phyloP scores from a whole-genome alignment of 2,888 invertebrate genomes.

The Epinotia brunnichana region DNA sequence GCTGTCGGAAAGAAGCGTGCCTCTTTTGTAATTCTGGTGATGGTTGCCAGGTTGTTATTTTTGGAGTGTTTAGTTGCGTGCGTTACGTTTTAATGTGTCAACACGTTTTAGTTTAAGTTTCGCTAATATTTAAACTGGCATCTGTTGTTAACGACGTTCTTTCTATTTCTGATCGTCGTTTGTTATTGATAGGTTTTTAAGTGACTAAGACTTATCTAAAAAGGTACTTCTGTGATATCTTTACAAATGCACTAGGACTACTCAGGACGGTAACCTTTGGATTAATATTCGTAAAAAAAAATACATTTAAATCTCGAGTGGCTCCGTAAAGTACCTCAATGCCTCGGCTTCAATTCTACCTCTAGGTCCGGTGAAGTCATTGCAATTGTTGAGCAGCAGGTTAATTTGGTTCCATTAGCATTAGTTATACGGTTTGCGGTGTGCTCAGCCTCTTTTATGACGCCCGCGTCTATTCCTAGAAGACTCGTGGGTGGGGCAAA shows the following conservation, averaged over 20 bases:
- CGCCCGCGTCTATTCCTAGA: conserved; percentile 68
- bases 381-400: conserved; percentile 58
- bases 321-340: background rate
- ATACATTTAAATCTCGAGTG: background rate
- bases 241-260: too few species aligned
- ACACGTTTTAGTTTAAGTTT: conserved; percentile 52
- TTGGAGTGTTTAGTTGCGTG: conserved; percentile 61
- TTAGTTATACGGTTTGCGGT: conserved; percentile 65
- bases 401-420: conserved; percentile 70
- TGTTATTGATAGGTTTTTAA: conserved; percentile 7
- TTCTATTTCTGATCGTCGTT: conserved; percentile 47
- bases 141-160: conserved; percentile 22
- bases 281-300: background rate
- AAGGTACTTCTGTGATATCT: background rate
- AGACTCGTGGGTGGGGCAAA: conserved; percentile 69
- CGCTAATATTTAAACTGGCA: conserved; percentile 35
- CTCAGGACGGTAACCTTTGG: background rate
- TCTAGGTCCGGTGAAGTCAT: conserved; percentile 44
- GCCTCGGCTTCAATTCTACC: background rate
- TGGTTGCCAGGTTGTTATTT: conserved; percentile 67
- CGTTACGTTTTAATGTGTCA: conserved; percentile 61
- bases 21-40: conserved; percentile 60
- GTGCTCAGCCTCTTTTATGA: conserved; percentile 68
- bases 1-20: conserved; percentile 44
- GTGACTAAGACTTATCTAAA: background rate